A percentile compares a stretch with the other conserved stretches of the same genome.
Evolutionary conservation across 2,797 vertebrate species (phyloP).

Genomic region (Paratrypauchen microcephalus): DNA sequence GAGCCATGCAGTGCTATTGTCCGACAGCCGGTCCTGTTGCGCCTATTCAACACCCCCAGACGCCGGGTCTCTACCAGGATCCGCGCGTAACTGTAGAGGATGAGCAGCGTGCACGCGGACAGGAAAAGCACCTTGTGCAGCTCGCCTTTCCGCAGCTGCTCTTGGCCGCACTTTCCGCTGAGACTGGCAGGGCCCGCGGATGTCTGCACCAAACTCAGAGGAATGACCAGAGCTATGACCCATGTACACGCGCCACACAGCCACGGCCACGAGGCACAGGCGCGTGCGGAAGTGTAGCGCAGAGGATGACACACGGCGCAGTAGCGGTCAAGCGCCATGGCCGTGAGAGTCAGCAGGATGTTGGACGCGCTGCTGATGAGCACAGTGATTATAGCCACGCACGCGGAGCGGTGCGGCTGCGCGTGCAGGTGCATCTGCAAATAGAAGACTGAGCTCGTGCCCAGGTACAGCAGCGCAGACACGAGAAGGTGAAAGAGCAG

Average conservation of each 20-base stretch:
- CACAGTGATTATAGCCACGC: slow-evolving; percentile 60
- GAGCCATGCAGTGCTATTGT: slow-evolving; percentile 76
- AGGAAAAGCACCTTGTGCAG: slow-evolving; percentile 70
- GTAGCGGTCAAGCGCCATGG: slow-evolving; percentile 80
- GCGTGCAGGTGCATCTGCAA: slow-evolving; percentile 60
- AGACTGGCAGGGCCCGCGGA: fast-evolving
- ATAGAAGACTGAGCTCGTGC: slow-evolving; percentile 71
- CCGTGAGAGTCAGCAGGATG: slow-evolving; percentile 79
- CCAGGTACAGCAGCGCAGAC: slow-evolving; percentile 73
- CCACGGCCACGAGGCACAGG: slow-evolving; percentile 66
- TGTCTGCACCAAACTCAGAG: slow-evolving; percentile 51
- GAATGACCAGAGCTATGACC: slow-evolving; percentile 67
- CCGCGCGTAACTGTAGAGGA: slow-evolving; percentile 75
- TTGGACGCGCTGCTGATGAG: slow-evolving; percentile 76
- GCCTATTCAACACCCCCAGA: slow-evolving; percentile 72
- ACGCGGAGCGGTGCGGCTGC: slow-evolving; percentile 18
- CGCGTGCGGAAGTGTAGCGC: slow-evolving; percentile 60
- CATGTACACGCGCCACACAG: slow-evolving; percentile 70
- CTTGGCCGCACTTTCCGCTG: slow-evolving; percentile 33
- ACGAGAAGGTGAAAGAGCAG: slow-evolving; percentile 76
- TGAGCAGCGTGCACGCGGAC: slow-evolving; percentile 63
- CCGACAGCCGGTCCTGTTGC: slow-evolving; percentile 70
- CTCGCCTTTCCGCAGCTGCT: slow-evolving; percentile 51
- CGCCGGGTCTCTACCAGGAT: slow-evolving; percentile 71
- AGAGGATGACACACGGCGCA: slow-evolving; percentile 76